A percentile compares a stretch with the other conserved stretches of the same genome.
Conservation (phyloP, 2,797 vertebrate species). For the Amblyraja radiata region DNA sequence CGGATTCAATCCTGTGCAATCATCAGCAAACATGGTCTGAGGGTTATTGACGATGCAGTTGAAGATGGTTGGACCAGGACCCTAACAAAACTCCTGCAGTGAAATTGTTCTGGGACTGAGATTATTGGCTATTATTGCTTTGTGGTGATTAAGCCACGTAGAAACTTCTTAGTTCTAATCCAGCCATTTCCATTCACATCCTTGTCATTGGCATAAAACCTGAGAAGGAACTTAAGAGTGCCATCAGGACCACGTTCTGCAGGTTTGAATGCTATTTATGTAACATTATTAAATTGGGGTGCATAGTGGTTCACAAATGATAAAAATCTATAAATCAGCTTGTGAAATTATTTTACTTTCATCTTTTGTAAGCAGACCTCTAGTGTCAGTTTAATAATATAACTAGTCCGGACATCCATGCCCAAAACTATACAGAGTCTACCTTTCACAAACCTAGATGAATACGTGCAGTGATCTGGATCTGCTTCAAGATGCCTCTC, state of each 20-base stretch:
- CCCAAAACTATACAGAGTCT: background rate
- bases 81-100: no score
- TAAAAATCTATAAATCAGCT: background rate
- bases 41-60: no score
- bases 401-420: background rate
- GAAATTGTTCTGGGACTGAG: no score
- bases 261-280: background rate
- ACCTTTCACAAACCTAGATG: background rate
- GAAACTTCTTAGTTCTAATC: background rate
- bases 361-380: background rate
- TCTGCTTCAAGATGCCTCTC: no score
- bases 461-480: no score
- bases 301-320: background rate
- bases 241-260: background rate
- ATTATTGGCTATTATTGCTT: no score
- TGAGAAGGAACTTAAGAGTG: background rate
- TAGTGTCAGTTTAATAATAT: background rate
- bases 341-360: background rate
- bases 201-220: background rate
- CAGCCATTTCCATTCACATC: background rate
- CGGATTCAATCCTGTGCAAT: no score
- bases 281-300: background rate
- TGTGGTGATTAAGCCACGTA: background rate
- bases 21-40: no score
- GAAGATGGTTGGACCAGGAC: no score